A percentile compares a stretch with the other conserved stretches of the same genome.
These are phyloP conservation scores for Drosophila ananassae DNA, from an alignment of 1,140 invertebrate species.

Conservation along the genomic window DNA sequence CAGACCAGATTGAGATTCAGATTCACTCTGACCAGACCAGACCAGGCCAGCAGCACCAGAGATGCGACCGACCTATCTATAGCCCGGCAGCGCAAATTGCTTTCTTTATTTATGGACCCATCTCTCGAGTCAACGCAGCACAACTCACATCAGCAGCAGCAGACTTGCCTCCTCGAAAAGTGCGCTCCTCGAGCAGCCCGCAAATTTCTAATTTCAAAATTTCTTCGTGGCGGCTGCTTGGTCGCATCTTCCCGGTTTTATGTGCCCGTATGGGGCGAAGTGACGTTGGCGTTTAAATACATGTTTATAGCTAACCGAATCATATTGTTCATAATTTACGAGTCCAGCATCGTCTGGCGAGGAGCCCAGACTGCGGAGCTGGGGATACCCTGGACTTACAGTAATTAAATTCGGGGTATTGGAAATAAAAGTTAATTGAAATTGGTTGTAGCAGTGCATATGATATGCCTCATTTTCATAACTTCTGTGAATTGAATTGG, in stretches of 20 bases:
- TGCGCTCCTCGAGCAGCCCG: conserved; percentile 16
- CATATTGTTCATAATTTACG: conserved; percentile 78
- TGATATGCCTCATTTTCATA: too few relatives aligned
- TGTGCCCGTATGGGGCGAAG: conserved; percentile 43
- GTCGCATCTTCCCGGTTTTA: conserved; percentile 42
- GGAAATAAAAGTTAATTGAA: too few relatives aligned
- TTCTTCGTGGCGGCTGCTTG: conserved; percentile 28
- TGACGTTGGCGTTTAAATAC: conserved; percentile 72
- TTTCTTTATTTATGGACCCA: conserved; percentile 79
- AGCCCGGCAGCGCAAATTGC: conserved; percentile 69
- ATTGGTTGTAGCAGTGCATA: too few relatives aligned
- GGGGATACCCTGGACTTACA: conserved; percentile 1
- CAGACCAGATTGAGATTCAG: conserved; percentile 37
- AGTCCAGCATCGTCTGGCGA: conserved; percentile 8
- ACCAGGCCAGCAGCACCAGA: conserved; percentile 4
- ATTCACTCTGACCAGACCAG: conserved; percentile 2
- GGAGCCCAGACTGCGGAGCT: conserved; percentile 1
- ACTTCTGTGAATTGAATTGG: too few relatives aligned
- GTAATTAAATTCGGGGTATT: not conserved
- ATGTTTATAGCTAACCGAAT: conserved; percentile 70
- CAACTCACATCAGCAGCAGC: conserved; percentile 14
- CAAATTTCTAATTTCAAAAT: conserved; percentile 77
- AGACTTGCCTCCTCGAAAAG: conserved; percentile 5
- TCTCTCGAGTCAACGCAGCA: conserved; percentile 55
- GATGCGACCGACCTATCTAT: conserved; percentile 60